Conservation (phyloP, 2,797 vertebrate species). For the Scolopax rusticola region DNA sequence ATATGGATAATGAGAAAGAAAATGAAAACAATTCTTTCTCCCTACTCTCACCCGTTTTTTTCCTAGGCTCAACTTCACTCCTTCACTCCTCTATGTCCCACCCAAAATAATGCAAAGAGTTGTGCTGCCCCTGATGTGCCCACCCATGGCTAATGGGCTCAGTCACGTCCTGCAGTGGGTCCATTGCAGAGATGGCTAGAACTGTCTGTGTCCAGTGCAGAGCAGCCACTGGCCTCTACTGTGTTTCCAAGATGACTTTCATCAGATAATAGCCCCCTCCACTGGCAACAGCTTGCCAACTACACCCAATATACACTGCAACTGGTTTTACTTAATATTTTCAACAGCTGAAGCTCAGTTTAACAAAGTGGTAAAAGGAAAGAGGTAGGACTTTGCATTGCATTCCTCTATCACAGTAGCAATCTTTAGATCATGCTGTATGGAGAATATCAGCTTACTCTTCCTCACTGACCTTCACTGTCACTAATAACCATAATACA, state of each 20-base stretch:
- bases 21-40: neutral
- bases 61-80: neutral
- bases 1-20: neutral
- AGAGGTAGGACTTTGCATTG: neutral
- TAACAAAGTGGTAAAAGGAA: neutral
- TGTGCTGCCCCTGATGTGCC: fast-evolving
- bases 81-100: neutral
- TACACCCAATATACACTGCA: fast-evolving
- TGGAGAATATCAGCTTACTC: neutral
- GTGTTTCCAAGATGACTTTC: neutral
- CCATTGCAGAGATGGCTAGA: neutral
- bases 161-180: fast-evolving
- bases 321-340: neutral
- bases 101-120: fast-evolving
- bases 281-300: neutral
- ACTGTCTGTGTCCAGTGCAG: fast-evolving
- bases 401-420: neutral
- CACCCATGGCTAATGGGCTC: neutral
- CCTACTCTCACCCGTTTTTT: fast-evolving
- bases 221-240: neutral
- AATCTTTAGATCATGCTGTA: neutral
- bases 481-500: neutral
- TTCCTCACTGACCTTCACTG: neutral
- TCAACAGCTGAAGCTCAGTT: neutral
- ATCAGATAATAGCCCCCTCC: fast-evolving